Percentiles rank a stretch among this genome's conserved stretches.
Evolutionary conservation across 2,888 invertebrate species (phyloP).

Genomic region (Andrena trimmerana): DNA sequence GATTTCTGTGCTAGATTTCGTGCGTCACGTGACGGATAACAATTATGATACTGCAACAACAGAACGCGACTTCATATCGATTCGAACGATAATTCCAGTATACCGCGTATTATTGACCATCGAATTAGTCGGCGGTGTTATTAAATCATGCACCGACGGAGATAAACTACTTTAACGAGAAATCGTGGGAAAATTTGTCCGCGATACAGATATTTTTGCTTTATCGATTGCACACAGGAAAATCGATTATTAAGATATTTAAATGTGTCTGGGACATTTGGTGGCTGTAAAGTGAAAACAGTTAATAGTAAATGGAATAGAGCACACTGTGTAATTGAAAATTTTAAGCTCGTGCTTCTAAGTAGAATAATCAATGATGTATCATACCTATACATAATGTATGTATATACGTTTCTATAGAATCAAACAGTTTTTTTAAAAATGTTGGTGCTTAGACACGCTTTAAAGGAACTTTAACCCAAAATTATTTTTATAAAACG

Average conservation of each 20-base stretch:
- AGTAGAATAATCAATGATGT: no score
- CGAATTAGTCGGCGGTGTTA: constrained; percentile 58
- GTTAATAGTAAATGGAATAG: no score
- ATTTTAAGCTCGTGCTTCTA: no score
- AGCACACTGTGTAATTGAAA: no score
- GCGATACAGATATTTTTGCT: neutral
- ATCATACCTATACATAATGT: no score
- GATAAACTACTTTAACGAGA: constrained; percentile 49
- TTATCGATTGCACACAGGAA: neutral
- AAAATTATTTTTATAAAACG: no score
- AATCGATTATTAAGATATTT: neutral
- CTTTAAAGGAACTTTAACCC: no score
- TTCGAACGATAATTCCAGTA: constrained; percentile 57
- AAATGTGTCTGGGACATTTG: neutral
- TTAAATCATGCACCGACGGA: constrained; percentile 43
- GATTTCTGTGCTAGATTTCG: constrained; percentile 36
- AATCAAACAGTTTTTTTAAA: no score
- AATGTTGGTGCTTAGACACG: no score
- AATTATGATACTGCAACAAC: constrained; percentile 51
- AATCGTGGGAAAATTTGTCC: constrained; percentile 30
- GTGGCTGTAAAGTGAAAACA: no score
- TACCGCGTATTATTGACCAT: constrained; percentile 62
- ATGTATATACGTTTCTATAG: no score
- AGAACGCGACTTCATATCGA: constrained; percentile 45
- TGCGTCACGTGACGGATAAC: constrained; percentile 64